These are phyloP conservation scores for Galerucella calmariensis DNA, from an alignment of 2,888 invertebrate genomes.

Conservation along the genomic window DNA sequence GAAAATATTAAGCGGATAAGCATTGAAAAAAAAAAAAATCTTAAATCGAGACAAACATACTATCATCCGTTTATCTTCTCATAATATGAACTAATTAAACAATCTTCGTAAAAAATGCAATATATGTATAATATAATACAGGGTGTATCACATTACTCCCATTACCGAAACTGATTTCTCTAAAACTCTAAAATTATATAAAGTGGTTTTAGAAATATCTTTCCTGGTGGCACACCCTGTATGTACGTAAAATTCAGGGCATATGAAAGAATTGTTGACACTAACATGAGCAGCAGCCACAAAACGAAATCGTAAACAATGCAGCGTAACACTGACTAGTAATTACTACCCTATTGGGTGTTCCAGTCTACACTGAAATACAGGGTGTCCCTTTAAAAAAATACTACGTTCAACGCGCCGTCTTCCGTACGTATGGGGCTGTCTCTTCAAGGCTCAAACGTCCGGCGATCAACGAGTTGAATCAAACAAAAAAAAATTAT, in stretches of 20 bases:
- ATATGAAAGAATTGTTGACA: slow-evolving; percentile 36
- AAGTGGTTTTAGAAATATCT: slow-evolving; percentile 1
- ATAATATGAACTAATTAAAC: slow-evolving; percentile 10
- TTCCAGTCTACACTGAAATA: slow-evolving; percentile 60
- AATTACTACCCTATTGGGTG: slow-evolving; percentile 58
- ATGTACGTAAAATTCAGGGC: not conserved
- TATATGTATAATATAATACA: slow-evolving; percentile 1
- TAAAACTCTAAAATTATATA: not conserved
- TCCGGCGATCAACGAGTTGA: slow-evolving; percentile 1
- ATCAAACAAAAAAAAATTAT: not conserved
- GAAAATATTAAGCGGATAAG: slow-evolving; percentile 21
- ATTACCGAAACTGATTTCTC: not conserved
- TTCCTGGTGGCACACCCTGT: not conserved
- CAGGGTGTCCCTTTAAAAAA: slow-evolving; percentile 30
- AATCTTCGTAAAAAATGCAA: slow-evolving; percentile 15
- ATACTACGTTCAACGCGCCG: slow-evolving; percentile 3
- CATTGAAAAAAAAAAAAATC: slow-evolving; percentile 7
- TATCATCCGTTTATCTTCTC: not conserved
- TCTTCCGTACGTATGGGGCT: slow-evolving; percentile 8
- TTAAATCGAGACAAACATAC: slow-evolving; percentile 6
- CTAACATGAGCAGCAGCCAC: slow-evolving; percentile 51
- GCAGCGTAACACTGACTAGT: slow-evolving; percentile 63
- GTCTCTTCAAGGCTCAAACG: slow-evolving; percentile 13
- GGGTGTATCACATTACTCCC: not conserved
- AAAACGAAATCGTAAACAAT: slow-evolving; percentile 53